Evolutionary conservation across 35 echinoderm and acorn worm species (phyloP).

Genomic region (Lytechinus variegatus): DNA sequence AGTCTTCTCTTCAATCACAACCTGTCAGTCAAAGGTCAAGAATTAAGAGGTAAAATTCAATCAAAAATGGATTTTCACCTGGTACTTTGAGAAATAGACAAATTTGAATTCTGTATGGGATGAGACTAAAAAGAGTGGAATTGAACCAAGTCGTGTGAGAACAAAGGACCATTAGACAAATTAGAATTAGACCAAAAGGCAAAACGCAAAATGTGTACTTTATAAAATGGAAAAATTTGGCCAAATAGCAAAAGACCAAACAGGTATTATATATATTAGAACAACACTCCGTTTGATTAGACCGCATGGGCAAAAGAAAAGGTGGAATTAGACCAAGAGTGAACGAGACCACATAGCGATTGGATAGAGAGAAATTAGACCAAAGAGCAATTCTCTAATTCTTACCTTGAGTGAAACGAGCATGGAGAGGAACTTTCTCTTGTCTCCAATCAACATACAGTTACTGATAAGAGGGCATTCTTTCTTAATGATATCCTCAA

Average conservation of each 20-base stretch:
- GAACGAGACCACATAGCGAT: neutral
- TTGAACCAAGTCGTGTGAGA: too few species aligned
- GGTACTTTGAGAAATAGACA: too few species aligned
- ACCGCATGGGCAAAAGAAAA: neutral
- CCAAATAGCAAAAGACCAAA: too few species aligned
- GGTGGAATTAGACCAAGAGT: neutral
- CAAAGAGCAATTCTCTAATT: too few species aligned
- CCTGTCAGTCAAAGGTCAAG: constrained; percentile 49
- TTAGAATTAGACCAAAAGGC: too few species aligned
- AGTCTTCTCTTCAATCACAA: constrained; percentile 60
- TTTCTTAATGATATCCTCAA: constrained; percentile 89
- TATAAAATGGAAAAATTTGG: too few species aligned
- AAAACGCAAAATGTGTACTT: too few species aligned
- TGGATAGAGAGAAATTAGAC: too few species aligned
- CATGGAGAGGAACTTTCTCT: constrained; percentile 83
- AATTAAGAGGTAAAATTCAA: neutral
- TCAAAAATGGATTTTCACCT: neutral
- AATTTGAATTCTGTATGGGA: too few species aligned
- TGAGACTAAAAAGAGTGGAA: too few species aligned
- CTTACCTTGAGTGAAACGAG: constrained; percentile 88
- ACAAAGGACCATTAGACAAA: too few species aligned
- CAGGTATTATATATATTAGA: too few species aligned
- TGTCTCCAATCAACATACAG: constrained; percentile 96
- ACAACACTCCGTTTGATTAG: constrained; percentile 54
- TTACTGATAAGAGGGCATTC: constrained; percentile 84